phyloP scores from a whole-genome alignment of 1,140 invertebrate species.

The roundworm (Caenorhabditis elegans) region WBcel235 BX284606.5:17618501-17619000 shows the following conservation, averaged over 20 bases:
- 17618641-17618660: not conserved
- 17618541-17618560: not conserved
- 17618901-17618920: not conserved
- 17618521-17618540: not conserved
- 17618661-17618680: not conserved
- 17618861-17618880: not conserved
- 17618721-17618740: not conserved
- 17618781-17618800: not conserved
- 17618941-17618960: constrained; percentile 22
- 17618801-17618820: not conserved
- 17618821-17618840: constrained; percentile 9
- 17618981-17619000: constrained; percentile 1
- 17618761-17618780: not conserved
- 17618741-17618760: not conserved
- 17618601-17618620: not conserved
- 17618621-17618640: not conserved
- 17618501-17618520: too few species aligned
- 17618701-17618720: not conserved
- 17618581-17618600: not conserved
- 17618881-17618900: constrained; percentile 18
- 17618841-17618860: not conserved
- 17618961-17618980: constrained; percentile 14
- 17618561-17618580: not conserved
- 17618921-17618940: not conserved
- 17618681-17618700: not conserved